A percentile compares a stretch with the other conserved stretches of the same genome.
phyloP scores from a whole-genome alignment of 2,888 invertebrate species.

The Cerastis leucographa region DNA sequence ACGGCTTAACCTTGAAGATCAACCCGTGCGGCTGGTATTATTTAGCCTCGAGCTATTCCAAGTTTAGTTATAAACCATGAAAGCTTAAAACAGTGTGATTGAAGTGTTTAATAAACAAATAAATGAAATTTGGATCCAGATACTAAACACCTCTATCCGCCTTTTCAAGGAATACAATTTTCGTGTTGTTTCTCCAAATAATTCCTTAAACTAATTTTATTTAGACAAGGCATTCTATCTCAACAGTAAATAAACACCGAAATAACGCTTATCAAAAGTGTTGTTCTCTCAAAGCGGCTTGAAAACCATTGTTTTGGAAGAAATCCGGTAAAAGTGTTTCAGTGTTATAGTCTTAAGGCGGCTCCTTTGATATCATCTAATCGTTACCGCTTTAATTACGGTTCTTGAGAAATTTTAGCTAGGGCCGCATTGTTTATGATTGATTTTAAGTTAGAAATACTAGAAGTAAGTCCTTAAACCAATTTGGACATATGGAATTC shows the following conservation, averaged over 20 bases:
- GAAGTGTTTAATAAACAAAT: neutral
- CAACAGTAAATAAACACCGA: conserved; percentile 28
- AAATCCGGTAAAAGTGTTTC: conserved; percentile 52
- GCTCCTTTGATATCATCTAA: conserved; percentile 35
- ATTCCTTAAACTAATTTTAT: conserved; percentile 7
- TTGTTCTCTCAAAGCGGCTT: conserved; percentile 40
- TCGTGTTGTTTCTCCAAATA: neutral
- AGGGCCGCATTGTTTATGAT: conserved; percentile 13
- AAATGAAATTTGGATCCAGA: neutral
- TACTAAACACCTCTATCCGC: neutral
- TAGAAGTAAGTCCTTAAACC: too few species aligned
- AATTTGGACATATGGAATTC: too few species aligned
- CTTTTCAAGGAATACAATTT: neutral
- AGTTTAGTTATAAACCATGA: too few species aligned
- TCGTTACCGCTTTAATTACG: conserved; percentile 43
- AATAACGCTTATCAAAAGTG: conserved; percentile 34
- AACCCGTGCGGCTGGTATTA: too few species aligned
- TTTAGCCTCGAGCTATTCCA: too few species aligned
- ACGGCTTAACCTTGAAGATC: too few species aligned
- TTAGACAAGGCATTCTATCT: conserved; percentile 7
- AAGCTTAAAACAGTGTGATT: neutral
- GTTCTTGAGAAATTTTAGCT: conserved; percentile 32
- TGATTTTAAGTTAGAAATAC: too few species aligned
- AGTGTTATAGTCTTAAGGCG: conserved; percentile 19
- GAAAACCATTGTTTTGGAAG: conserved; percentile 40